These are phyloP conservation scores for Acanthiza pusilla DNA, from an alignment of 2,797 vertebrate genomes.

Conservation along the genomic window DNA sequence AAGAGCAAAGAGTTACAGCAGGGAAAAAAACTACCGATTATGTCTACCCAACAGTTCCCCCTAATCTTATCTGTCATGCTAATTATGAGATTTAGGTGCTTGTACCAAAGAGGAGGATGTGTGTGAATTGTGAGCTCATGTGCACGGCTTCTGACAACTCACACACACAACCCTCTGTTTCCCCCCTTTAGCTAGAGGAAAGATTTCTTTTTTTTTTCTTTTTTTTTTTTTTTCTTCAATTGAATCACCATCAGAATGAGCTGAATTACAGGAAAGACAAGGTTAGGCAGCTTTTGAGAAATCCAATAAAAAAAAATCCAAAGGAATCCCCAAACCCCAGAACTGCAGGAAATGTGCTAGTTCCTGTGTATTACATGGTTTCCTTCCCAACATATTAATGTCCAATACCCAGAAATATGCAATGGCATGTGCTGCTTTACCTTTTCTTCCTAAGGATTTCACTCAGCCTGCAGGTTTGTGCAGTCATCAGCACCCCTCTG, in stretches of 20 bases:
- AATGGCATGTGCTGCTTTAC: not conserved
- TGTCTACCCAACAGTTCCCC: not conserved
- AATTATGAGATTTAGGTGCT: constrained; percentile 26
- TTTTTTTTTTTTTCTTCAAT: not conserved
- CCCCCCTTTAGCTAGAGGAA: not conserved
- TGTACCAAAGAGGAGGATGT: not conserved
- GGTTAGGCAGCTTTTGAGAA: constrained; percentile 55
- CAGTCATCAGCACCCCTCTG: too few relatives aligned
- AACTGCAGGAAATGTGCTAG: constrained; percentile 44
- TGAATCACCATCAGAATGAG: constrained; percentile 48
- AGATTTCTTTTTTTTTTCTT: not conserved
- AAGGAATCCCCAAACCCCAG: constrained; percentile 58
- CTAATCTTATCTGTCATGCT: not conserved
- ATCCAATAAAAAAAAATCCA: constrained; percentile 55
- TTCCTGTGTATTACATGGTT: constrained; percentile 53
- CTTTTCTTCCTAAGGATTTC: not conserved
- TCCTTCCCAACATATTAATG: constrained; percentile 45
- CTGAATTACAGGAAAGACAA: constrained; percentile 53
- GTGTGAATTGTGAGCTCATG: not conserved
- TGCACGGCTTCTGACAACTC: not conserved
- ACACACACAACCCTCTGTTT: not conserved
- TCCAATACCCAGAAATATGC: not conserved
- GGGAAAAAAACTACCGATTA: not conserved
- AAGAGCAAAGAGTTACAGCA: not conserved
- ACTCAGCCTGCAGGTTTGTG: not conserved